Conservation (phyloP, 2,888 invertebrate genomes). For the Pristionchus exspectatus region DNA sequence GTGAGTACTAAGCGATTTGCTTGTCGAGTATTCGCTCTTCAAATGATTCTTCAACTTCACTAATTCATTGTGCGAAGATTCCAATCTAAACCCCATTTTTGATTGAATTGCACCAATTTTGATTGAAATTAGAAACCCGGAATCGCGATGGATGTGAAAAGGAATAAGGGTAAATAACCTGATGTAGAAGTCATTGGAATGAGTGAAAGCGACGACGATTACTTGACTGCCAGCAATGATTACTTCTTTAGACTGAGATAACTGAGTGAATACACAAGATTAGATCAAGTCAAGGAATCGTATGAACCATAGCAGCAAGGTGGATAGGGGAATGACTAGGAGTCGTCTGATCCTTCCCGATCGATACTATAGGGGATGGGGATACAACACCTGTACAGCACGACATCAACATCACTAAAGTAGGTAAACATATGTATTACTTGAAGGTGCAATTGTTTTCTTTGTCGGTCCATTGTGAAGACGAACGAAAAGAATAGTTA, state of each 20-base stretch:
- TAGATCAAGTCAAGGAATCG: not conserved
- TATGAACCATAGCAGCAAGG: slow-evolving; percentile 40
- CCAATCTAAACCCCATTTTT: not conserved
- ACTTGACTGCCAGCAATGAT: slow-evolving; percentile 1
- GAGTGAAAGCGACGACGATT: slow-evolving; percentile 33
- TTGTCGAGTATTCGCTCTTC: not conserved
- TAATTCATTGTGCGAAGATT: slow-evolving; percentile 6
- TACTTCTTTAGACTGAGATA: not conserved
- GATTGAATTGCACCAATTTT: too few species aligned
- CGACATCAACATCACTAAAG: slow-evolving; percentile 26
- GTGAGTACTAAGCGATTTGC: too few species aligned
- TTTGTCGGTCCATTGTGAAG: slow-evolving; percentile 67
- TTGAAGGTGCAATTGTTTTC: slow-evolving; percentile 1
- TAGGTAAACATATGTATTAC: not conserved
- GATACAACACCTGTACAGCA: slow-evolving; percentile 39
- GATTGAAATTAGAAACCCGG: too few species aligned
- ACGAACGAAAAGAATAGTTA: slow-evolving; percentile 70
- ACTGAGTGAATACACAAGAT: not conserved
- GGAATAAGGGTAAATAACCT: not conserved
- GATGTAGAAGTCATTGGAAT: slow-evolving; percentile 36
- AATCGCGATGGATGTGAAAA: not conserved
- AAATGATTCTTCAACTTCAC: slow-evolving; percentile 34
- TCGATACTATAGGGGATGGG: slow-evolving; percentile 36
- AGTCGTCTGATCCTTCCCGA: slow-evolving; percentile 17
- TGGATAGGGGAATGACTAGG: slow-evolving; percentile 48